These are phyloP conservation scores for Halcyon senegalensis DNA, from an alignment of 2,113 vertebrate genomes.

Conservation along the genomic window DNA sequence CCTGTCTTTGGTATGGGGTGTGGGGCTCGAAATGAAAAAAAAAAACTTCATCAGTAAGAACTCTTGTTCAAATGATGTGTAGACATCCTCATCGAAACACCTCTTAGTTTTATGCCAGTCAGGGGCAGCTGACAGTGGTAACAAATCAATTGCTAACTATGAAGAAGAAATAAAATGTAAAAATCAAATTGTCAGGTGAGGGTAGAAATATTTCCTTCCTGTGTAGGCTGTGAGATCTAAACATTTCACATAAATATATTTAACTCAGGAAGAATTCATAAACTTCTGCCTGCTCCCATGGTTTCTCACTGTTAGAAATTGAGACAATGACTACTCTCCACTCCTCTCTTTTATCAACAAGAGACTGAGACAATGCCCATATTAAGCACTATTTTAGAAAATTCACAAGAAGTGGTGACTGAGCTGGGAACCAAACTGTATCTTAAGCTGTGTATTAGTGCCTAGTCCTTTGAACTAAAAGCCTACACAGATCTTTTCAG, in stretches of 20 bases:
- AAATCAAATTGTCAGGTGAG: neutral
- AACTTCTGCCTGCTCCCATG: neutral
- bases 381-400: neutral
- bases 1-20: neutral
- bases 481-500: neutral
- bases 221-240: neutral
- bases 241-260: neutral
- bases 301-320: neutral
- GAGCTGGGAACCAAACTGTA: neutral
- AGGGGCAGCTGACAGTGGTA: neutral
- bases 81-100: neutral
- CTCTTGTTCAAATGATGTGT: neutral
- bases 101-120: neutral
- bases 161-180: neutral
- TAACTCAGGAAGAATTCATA: neutral
- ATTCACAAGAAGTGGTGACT: neutral
- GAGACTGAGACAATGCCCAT: neutral
- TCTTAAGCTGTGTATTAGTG: neutral
- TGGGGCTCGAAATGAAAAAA: neutral
- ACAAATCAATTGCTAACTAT: neutral
- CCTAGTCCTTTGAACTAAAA: neutral
- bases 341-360: neutral
- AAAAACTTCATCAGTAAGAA: neutral
- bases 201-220: neutral
- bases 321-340: neutral